These are phyloP conservation scores for Meriones unguiculatus DNA, from an alignment of 2,113 vertebrate species.

Conservation along the genomic window DNA sequence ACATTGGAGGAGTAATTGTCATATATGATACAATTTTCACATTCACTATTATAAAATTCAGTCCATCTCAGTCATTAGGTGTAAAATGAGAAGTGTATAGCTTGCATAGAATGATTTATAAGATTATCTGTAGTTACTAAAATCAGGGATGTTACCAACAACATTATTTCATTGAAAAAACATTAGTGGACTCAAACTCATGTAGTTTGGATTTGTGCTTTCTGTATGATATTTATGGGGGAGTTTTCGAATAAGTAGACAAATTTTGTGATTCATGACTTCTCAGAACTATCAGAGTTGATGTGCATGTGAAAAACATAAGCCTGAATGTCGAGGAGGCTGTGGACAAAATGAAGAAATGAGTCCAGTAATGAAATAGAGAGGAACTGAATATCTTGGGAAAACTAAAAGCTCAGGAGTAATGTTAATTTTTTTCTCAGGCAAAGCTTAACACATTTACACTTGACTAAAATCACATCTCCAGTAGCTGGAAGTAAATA, in stretches of 20 bases:
- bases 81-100: neutral
- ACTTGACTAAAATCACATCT: slow-evolving; percentile 7
- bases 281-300: neutral
- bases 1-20: neutral
- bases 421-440: neutral
- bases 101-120: neutral
- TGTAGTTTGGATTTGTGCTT: neutral
- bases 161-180: neutral
- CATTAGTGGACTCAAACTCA: neutral
- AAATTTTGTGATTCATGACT: neutral
- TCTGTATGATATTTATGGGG: neutral
- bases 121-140: neutral
- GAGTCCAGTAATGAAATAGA: neutral
- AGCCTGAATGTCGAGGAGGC: neutral
- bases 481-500: neutral
- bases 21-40: neutral
- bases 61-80: neutral
- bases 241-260: neutral
- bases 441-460: neutral
- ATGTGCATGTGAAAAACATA: fast-evolving
- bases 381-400: neutral
- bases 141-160: neutral
- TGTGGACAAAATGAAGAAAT: neutral
- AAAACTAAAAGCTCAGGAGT: neutral
- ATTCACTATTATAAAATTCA: neutral